These are phyloP conservation scores for Diuraphis noxia DNA, from an alignment of 1,140 invertebrate genomes.

Conservation along the genomic window DNA sequence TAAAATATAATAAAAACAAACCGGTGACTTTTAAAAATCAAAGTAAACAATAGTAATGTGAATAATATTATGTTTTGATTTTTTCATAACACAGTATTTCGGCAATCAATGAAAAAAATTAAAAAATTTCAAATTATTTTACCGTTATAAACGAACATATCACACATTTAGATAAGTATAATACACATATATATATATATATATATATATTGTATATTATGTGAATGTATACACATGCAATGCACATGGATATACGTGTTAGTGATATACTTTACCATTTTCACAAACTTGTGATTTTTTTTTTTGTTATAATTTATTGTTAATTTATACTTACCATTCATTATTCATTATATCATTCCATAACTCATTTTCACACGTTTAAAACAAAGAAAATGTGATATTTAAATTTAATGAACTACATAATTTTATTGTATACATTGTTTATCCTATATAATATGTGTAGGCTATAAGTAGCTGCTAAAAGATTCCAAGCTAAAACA, in stretches of 20 bases:
- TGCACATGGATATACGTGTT: not conserved
- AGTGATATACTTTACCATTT: not conserved
- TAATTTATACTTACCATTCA: conserved; percentile 17
- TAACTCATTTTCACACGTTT: conserved; percentile 50
- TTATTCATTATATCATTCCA: conserved; percentile 45
- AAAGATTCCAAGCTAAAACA: conserved; percentile 17
- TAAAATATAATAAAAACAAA: not conserved
- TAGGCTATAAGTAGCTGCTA: conserved; percentile 24
- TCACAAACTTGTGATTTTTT: conserved; percentile 13
- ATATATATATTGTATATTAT: conserved; percentile 14
- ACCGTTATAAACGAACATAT: conserved; percentile 25
- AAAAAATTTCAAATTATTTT: not conserved
- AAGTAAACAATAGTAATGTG: not conserved
- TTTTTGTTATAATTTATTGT: conserved; percentile 1
- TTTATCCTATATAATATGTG: not conserved
- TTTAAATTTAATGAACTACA: conserved; percentile 37
- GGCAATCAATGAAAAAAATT: not conserved
- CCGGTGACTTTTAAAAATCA: not conserved
- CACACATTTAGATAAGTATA: conserved; percentile 19
- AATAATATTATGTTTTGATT: not conserved
- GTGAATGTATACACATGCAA: conserved; percentile 4
- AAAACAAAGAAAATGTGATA: conserved; percentile 51
- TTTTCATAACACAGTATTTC: not conserved
- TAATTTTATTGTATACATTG: conserved; percentile 24
- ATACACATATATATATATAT: too few species aligned